Evolutionary conservation across 2,113 vertebrate genomes (phyloP).

Genomic region (Pachypanchax playfairii): DNA sequence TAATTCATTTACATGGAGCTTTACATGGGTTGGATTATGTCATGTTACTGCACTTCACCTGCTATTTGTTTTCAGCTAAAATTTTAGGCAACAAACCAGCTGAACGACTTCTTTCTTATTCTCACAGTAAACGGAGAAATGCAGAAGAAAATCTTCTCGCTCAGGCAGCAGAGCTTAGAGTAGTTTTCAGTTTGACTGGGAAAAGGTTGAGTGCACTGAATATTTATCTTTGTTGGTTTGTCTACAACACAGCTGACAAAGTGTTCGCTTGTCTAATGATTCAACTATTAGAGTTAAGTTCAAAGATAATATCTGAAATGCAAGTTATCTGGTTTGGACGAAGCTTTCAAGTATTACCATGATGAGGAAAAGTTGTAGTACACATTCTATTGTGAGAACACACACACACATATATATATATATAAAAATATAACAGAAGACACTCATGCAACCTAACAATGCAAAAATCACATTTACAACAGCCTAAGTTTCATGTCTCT

Average conservation of each 20-base stretch:
- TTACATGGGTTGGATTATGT: slow-evolving; percentile 57
- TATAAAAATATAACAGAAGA: slow-evolving; percentile 44
- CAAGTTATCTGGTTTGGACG: slow-evolving; percentile 39
- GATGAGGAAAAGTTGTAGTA: slow-evolving; percentile 31
- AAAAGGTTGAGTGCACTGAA: slow-evolving; percentile 70
- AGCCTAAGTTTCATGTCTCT: slow-evolving; percentile 50
- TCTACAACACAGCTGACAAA: slow-evolving; percentile 57
- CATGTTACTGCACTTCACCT: slow-evolving; percentile 46
- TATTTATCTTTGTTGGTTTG: slow-evolving; percentile 58
- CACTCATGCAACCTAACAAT: slow-evolving; percentile 74
- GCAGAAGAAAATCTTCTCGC: slow-evolving; percentile 42
- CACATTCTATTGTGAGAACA: slow-evolving; percentile 43
- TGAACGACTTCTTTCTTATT: slow-evolving; percentile 45
- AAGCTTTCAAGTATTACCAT: slow-evolving; percentile 53
- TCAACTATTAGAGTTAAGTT: slow-evolving; percentile 40
- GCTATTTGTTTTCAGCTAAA: slow-evolving; percentile 22
- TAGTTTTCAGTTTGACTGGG: slow-evolving; percentile 59
- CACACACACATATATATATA: slow-evolving; percentile 25
- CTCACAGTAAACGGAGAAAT: slow-evolving; percentile 40
- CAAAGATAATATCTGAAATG: slow-evolving; percentile 26
- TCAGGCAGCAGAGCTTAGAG: slow-evolving; percentile 59
- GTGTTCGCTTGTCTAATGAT: slow-evolving; percentile 56
- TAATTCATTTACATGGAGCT: slow-evolving; percentile 43
- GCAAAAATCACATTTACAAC: slow-evolving; percentile 67
- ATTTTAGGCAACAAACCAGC: slow-evolving; percentile 44